A percentile compares a stretch with the other conserved stretches of the same genome.
Evolutionary conservation across 64 coral and sea anemone genomes (phyloP).

Genomic region (Dendronephthya gigantea): DNA sequence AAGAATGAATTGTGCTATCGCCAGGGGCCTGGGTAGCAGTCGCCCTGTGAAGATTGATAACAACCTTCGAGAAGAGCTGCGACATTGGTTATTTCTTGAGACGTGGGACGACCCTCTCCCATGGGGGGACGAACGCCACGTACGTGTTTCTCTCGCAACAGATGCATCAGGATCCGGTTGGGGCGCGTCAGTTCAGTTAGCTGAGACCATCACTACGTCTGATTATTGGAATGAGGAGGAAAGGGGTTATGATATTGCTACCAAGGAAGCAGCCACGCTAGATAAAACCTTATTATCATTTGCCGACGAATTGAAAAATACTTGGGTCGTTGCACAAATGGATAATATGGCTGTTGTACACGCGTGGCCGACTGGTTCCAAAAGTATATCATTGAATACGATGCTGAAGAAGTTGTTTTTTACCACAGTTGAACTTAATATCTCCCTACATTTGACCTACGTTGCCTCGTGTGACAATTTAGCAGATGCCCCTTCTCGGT

Average conservation of each 20-base stretch:
- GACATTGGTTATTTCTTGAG: constrained; percentile 43
- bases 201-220: not conserved
- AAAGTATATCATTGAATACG: not conserved
- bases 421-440: constrained; percentile 27
- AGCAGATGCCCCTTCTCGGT: constrained; percentile 30
- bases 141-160: constrained; percentile 25
- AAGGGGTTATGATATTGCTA: not conserved
- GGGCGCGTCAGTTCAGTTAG: not conserved
- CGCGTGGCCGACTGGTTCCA: constrained; percentile 35
- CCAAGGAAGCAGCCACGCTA: constrained; percentile 25
- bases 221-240: constrained; percentile 43
- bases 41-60: not conserved
- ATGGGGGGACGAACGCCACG: constrained; percentile 39
- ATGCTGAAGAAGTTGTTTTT: constrained; percentile 33
- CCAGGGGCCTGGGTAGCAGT: not conserved
- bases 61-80: constrained; percentile 17
- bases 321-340: not conserved
- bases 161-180: constrained; percentile 43
- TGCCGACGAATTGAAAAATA: not conserved
- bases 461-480: constrained; percentile 14
- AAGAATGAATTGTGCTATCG: constrained; percentile 44
- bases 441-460: constrained; percentile 9
- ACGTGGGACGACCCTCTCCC: constrained; percentile 12
- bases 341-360: constrained; percentile 32
- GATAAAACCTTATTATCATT: not conserved